Base-by-base conservation (phyloP, 2,888 invertebrate genomes). In the Oscheius onirici region DNA sequence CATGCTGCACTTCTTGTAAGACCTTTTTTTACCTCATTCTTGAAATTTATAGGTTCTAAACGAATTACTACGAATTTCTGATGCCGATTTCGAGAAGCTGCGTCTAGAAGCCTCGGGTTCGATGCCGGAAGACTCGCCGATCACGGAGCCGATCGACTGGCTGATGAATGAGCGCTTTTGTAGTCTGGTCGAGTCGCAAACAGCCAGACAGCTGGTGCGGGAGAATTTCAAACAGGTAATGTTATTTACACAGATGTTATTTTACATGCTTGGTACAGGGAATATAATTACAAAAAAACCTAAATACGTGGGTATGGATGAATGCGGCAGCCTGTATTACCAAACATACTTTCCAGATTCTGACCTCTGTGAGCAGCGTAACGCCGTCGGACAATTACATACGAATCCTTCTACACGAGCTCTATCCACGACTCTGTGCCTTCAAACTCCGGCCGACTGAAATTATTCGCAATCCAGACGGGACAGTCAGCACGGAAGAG, bases 111-210 rank as follows among this genome's bases (percentile, higher is more conserved):
- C 69, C 46, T 17, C 67, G 54, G 49, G 58, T 54, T 17, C 66
- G 69, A 15, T 44, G 40, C 46, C 71, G 40, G 40, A 69, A 46
- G 55, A 46, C 28, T 69, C 69, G 15, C 55, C 72, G 3, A 61
- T 71, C 26, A 73, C 74, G 11, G 74, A 84, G 40, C 82, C 83
- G 8, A 76, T 84, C 15, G 77, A 79, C 28, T 83, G 84, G 84
- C 71, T 86, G 15, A 65, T 75, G 24, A 65, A 72, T 15, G 68
- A 72, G 8, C 71, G 78, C 57, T 57, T 72, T 68, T 73, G 79
- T 20, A 91, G 91, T 10, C 91, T 93, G 13, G 92, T 93, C 86
- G 95, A 95, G 88, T 96, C 96, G 2, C 92, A 93, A 15, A 93
- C 94, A 11, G 95, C 96, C 83, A 91, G 92, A 51, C 92, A 92